phyloP scores from a whole-genome alignment of 2,888 invertebrate genomes.

The Lasioglossum villosulum region DNA sequence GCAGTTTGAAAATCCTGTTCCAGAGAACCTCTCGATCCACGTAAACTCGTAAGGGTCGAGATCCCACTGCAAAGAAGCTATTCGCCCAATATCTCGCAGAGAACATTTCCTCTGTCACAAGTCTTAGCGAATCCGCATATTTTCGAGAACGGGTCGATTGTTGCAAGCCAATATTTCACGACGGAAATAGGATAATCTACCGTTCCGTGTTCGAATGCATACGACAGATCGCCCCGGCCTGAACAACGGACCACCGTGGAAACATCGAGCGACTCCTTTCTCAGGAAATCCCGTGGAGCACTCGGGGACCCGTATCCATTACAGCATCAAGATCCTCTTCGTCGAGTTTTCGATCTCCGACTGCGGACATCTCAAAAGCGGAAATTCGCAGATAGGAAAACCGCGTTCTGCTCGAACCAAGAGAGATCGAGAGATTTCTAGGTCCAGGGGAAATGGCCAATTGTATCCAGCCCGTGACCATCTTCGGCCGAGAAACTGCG shows the following conservation, averaged over 20 bases:
- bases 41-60: neutral
- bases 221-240: neutral
- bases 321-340: neutral
- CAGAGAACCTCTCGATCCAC: neutral
- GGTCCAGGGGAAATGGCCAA: neutral
- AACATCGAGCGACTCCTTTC: neutral
- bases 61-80: neutral
- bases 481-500: neutral
- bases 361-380: neutral
- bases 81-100: neutral
- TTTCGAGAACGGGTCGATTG: neutral
- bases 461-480: neutral
- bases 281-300: neutral
- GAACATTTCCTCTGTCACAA: neutral
- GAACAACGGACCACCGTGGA: neutral
- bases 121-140: neutral
- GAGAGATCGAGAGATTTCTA: slow-evolving; percentile 25
- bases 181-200: neutral
- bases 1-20: neutral
- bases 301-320: neutral
- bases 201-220: neutral
- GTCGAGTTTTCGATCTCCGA: slow-evolving; percentile 14
- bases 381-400: neutral
- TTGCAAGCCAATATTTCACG: neutral
- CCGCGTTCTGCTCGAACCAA: neutral